Evolutionary conservation across 2,888 invertebrate species (phyloP).

Genomic region (Junonia oenone): DNA sequence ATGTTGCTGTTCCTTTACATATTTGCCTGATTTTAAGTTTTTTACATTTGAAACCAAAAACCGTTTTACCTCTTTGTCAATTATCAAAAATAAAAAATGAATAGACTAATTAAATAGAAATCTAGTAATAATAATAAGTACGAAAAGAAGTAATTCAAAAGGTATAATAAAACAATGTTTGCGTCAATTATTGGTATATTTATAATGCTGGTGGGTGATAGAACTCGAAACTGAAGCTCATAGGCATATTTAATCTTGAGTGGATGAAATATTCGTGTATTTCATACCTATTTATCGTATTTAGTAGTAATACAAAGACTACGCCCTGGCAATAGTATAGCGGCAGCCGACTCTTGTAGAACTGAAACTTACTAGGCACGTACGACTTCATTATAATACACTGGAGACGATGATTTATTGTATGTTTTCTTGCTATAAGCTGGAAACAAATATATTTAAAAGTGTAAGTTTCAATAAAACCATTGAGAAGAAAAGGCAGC

Average conservation of each 20-base stretch:
- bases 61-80: too few relatives aligned
- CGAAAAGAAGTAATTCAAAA: background rate
- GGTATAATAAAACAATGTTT: background rate
- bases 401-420: slow-evolving; percentile 38
- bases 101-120: too few relatives aligned
- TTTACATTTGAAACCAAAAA: too few relatives aligned
- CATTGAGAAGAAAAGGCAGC: too few relatives aligned
- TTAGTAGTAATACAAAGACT: slow-evolving; percentile 36
- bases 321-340: slow-evolving; percentile 58
- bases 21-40: too few relatives aligned
- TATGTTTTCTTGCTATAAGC: slow-evolving; percentile 41
- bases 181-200: background rate
- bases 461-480: too few relatives aligned
- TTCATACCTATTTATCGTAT: slow-evolving; percentile 40
- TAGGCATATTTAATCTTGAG: slow-evolving; percentile 36
- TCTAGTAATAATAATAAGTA: background rate
- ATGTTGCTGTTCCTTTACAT: too few relatives aligned
- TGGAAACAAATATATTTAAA: too few relatives aligned
- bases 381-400: slow-evolving; percentile 50
- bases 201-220: slow-evolving; percentile 43
- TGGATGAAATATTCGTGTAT: slow-evolving; percentile 55
- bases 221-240: slow-evolving; percentile 45
- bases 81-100: too few relatives aligned
- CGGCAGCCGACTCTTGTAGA: slow-evolving; percentile 45
- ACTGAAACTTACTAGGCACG: slow-evolving; percentile 39